phyloP scores from a whole-genome alignment of 1,140 invertebrate genomes.

The Kradibia gibbosae region DNA sequence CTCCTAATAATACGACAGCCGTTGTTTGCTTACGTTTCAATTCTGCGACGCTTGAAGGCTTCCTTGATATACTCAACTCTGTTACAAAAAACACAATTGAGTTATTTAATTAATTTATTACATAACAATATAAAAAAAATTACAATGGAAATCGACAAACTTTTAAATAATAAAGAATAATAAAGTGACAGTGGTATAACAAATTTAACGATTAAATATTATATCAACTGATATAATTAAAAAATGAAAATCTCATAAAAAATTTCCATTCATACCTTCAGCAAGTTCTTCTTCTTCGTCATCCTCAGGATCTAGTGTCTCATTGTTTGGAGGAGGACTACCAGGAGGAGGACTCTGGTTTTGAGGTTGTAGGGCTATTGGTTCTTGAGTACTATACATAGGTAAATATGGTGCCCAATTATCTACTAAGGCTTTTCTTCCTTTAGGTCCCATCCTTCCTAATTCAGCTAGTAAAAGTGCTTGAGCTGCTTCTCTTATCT shows the following conservation, averaged over 20 bases:
- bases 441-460: conserved; percentile 89
- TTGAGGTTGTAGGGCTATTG: conserved; percentile 69
- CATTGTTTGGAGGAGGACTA: conserved; percentile 63
- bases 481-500: conserved; percentile 95
- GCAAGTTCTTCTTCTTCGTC: conserved; percentile 85
- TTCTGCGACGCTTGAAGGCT: conserved; percentile 88
- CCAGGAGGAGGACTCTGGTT: conserved; percentile 67
- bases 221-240: too few relatives aligned
- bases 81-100: too few relatives aligned
- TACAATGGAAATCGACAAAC: too few relatives aligned
- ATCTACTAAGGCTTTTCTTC: conserved; percentile 93
- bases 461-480: conserved; percentile 95
- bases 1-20: conserved; percentile 95
- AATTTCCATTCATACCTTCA: conserved; percentile 72
- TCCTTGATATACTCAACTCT: conserved; percentile 77
- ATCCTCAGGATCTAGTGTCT: conserved; percentile 82
- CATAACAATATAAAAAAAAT: too few relatives aligned
- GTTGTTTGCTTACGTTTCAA: conserved; percentile 96
- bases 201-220: too few relatives aligned
- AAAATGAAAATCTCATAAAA: too few relatives aligned
- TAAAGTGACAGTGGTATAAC: too few relatives aligned
- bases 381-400: conserved; percentile 80
- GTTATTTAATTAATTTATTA: too few relatives aligned
- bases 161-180: too few relatives aligned
- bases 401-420: conserved; percentile 96